Evolutionary conservation across 2,797 vertebrate genomes (phyloP).

Genomic region (Cyprinella venusta): DNA sequence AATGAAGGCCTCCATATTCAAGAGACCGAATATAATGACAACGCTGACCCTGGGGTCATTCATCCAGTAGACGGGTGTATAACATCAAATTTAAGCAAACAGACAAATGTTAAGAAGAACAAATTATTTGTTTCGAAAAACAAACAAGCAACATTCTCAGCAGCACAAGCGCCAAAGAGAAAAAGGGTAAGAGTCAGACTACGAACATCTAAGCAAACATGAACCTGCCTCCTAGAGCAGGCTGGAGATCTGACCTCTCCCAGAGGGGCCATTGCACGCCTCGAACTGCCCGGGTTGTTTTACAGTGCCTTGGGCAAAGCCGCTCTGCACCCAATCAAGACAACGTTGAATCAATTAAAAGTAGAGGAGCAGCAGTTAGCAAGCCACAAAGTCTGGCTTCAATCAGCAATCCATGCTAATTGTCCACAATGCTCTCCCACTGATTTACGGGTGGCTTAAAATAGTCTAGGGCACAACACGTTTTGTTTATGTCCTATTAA

Average conservation of each 20-base stretch:
- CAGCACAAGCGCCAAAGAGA: not conserved
- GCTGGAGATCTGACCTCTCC: conserved; percentile 46
- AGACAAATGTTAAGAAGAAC: conserved; percentile 43
- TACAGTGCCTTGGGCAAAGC: conserved; percentile 39
- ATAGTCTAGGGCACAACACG: conserved; percentile 41
- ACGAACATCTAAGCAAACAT: conserved; percentile 35
- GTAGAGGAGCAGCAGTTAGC: conserved; percentile 47
- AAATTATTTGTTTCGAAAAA: conserved; percentile 43
- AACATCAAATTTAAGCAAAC: conserved; percentile 44
- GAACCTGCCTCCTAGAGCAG: conserved; percentile 37
- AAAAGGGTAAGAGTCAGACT: conserved; percentile 18
- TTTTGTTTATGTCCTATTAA: conserved; percentile 47
- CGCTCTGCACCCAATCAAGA: conserved; percentile 38
- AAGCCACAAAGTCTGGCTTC: conserved; percentile 48
- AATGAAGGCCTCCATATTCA: conserved; percentile 71
- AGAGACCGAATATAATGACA: conserved; percentile 66
- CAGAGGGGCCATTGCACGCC: conserved; percentile 41
- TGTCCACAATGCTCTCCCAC: conserved; percentile 47
- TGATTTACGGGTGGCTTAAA: conserved; percentile 44
- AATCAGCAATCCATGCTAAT: conserved; percentile 48
- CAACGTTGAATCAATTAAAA: conserved; percentile 59
- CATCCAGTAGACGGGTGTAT: conserved; percentile 64
- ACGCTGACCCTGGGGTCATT: conserved; percentile 65
- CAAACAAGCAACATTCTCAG: conserved; percentile 40
- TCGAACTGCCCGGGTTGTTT: conserved; percentile 25